Percentiles rank a stretch among this genome's conserved stretches.
phyloP scores from a whole-genome alignment of 2,888 invertebrate genomes.

The Aricia artaxerxes region DNA sequence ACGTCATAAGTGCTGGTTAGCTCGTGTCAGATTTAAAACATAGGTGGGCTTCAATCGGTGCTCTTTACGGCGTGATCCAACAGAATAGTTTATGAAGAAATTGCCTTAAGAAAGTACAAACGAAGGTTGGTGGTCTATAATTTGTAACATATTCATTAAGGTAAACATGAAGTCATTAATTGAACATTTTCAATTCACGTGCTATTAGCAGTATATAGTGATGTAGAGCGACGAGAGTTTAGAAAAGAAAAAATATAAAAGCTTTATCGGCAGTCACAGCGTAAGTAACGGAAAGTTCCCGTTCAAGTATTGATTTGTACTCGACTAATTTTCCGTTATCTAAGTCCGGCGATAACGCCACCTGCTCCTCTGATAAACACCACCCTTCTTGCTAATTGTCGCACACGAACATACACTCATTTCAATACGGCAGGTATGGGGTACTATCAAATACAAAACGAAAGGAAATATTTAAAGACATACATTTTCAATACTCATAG shows the following conservation, averaged over 20 bases:
- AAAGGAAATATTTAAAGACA: no score
- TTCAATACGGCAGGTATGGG: constrained; percentile 15
- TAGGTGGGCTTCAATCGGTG: not conserved
- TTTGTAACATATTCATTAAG: constrained; percentile 26
- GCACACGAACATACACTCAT: constrained; percentile 36
- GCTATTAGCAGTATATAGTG: not conserved
- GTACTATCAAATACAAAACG: not conserved
- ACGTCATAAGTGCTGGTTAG: not conserved
- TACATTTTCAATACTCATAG: no score
- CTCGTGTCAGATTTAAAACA: constrained; percentile 2
- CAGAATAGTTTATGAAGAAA: constrained; percentile 41
- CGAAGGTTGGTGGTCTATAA: constrained; percentile 34
- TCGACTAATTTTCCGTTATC: constrained; percentile 68
- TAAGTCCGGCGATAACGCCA: constrained; percentile 64
- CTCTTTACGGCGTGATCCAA: constrained; percentile 35
- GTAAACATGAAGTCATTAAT: constrained; percentile 9
- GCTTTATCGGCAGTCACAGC: constrained; percentile 27
- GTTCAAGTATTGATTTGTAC: constrained; percentile 67
- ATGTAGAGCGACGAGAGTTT: not conserved
- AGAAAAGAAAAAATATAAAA: not conserved
- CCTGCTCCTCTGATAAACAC: constrained; percentile 62
- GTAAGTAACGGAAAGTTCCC: constrained; percentile 52
- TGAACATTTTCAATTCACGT: not conserved
- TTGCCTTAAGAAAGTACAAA: constrained; percentile 37
- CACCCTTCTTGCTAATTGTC: constrained; percentile 57